Percentiles rank a stretch among this genome's conserved stretches.
These are phyloP conservation scores for Blastobasis adustella DNA, from an alignment of 2,888 invertebrate genomes.

Conservation along the genomic window DNA sequence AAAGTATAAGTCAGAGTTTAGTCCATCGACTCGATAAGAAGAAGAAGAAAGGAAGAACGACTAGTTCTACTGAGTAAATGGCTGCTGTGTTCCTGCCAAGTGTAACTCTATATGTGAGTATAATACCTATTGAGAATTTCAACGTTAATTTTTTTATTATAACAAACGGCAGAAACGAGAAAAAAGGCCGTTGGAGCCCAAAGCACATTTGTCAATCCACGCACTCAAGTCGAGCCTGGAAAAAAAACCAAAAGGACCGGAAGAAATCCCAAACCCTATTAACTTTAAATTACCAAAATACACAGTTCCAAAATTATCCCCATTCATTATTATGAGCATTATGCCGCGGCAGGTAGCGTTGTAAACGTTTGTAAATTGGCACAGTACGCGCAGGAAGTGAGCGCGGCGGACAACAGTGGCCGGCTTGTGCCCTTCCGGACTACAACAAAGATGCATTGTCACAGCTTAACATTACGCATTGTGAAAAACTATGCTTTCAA, in stretches of 20 bases:
- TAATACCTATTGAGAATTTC: too few relatives aligned
- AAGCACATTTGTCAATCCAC: too few relatives aligned
- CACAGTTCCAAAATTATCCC: neutral
- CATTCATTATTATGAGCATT: neutral
- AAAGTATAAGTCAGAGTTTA: too few relatives aligned
- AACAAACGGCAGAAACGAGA: too few relatives aligned
- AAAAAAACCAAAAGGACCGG: slow-evolving; percentile 1
- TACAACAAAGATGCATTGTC: slow-evolving; percentile 18
- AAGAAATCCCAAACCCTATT: neutral
- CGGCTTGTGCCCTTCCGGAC: slow-evolving; percentile 40
- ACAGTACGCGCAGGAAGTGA: slow-evolving; percentile 20
- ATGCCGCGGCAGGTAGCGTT: slow-evolving; percentile 1
- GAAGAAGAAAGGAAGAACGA: too few relatives aligned
- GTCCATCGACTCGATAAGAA: too few relatives aligned
- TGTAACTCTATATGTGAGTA: too few relatives aligned
- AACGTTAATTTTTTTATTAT: too few relatives aligned
- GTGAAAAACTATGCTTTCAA: neutral
- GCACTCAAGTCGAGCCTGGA: neutral
- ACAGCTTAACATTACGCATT: slow-evolving; percentile 7
- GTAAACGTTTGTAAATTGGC: neutral
- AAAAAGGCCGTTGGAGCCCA: too few relatives aligned
- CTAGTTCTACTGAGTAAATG: too few relatives aligned
- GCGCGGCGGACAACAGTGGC: slow-evolving; percentile 12
- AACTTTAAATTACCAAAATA: slow-evolving; percentile 1
- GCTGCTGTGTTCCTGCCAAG: too few relatives aligned